These are phyloP conservation scores for Sebastes alutus DNA, from an alignment of 2,797 vertebrate species.

Conservation along the genomic window DNA sequence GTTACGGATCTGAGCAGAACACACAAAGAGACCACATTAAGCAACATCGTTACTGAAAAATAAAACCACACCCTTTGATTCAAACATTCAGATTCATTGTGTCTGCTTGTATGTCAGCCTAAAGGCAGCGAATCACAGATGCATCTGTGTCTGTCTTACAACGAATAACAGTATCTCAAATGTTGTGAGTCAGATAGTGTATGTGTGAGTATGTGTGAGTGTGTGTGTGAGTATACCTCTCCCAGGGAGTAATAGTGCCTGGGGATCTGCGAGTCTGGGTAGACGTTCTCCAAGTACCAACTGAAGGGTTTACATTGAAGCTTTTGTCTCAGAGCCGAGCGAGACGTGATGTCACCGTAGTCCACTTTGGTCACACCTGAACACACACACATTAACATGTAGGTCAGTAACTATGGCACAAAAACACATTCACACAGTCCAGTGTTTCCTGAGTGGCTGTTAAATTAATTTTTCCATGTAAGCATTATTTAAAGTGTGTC, in stretches of 20 bases:
- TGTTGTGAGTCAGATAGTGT: neutral
- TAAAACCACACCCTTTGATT: conserved; percentile 12
- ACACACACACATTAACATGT: conserved; percentile 8
- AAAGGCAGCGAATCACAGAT: neutral
- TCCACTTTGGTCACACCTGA: conserved; percentile 98
- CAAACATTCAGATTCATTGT: neutral
- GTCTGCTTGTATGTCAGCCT: neutral
- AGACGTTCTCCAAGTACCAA: conserved; percentile 98
- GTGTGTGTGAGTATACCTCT: conserved; percentile 85
- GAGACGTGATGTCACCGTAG: conserved; percentile 94
- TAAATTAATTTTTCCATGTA: neutral
- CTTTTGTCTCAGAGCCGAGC: conserved; percentile 90
- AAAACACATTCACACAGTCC: neutral
- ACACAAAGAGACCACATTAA: conserved; percentile 29
- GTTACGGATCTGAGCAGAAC: conserved; percentile 90
- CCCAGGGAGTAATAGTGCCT: conserved; percentile 97
- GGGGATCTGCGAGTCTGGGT: conserved; percentile 99
- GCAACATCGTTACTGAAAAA: neutral
- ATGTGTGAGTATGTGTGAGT: neutral
- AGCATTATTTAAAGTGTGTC: neutral
- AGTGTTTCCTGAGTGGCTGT: neutral
- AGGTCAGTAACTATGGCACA: neutral
- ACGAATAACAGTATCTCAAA: neutral
- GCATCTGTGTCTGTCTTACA: neutral
- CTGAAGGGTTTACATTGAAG: conserved; percentile 98